These are phyloP conservation scores for Parnassius glacialis DNA, from an alignment of 2,888 invertebrate species.

Conservation along the genomic window DNA sequence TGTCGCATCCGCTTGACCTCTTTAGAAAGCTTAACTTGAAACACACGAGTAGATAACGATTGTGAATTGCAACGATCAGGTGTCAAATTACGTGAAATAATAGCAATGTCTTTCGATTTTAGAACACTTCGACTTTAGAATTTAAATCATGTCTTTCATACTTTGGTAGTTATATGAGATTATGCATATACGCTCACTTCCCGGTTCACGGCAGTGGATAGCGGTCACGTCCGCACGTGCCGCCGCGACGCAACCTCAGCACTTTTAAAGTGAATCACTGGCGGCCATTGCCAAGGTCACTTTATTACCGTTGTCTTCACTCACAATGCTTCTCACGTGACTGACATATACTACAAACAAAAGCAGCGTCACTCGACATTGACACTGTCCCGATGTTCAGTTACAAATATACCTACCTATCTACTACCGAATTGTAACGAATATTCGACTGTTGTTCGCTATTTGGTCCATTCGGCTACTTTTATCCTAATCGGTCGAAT, in stretches of 20 bases:
- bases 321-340: neutral
- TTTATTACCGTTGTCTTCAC: conserved; percentile 1
- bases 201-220: conserved; percentile 19
- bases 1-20: too few species aligned
- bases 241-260: conserved; percentile 29
- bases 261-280: conserved; percentile 22
- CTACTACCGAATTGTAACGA: neutral
- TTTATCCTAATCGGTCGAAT: too few species aligned
- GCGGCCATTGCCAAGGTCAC: conserved; percentile 47
- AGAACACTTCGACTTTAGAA: too few species aligned
- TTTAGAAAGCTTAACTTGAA: neutral
- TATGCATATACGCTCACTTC: too few species aligned
- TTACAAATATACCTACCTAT: too few species aligned
- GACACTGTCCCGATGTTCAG: neutral
- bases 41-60: neutral
- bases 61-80: neutral
- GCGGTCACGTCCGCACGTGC: conserved; percentile 27
- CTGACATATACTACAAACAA: neutral
- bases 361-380: neutral
- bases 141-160: too few species aligned
- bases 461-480: too few species aligned
- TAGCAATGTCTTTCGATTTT: too few species aligned
- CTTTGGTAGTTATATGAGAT: too few species aligned
- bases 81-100: too few species aligned
- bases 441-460: neutral